Conservation (phyloP, 2,888 invertebrate species). For the Drosophila flavopinicola region DNA sequence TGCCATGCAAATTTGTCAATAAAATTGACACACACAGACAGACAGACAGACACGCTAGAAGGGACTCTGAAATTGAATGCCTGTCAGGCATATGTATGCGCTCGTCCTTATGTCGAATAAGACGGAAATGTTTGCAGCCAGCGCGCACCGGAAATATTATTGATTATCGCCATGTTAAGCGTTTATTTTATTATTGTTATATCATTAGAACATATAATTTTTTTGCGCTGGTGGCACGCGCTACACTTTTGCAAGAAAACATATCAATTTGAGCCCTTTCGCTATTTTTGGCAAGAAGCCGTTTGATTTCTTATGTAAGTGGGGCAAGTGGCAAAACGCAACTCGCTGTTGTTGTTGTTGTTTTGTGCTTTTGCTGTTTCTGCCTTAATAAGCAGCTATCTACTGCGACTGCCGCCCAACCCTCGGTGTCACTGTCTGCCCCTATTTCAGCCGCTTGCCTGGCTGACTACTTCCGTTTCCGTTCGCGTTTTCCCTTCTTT, state of each 20-base stretch:
- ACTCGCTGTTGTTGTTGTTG: constrained; percentile 16
- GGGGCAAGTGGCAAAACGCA: constrained; percentile 58
- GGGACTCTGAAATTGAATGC: constrained; percentile 28
- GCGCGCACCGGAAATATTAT: constrained; percentile 61
- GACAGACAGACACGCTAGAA: constrained; percentile 12
- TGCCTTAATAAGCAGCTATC: constrained; percentile 58
- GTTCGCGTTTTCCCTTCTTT: constrained; percentile 38
- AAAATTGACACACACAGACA: constrained; percentile 42
- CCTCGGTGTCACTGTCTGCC: constrained; percentile 10
- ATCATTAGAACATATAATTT: constrained; percentile 39
- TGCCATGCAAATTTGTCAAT: constrained; percentile 67
- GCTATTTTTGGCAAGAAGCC: constrained; percentile 66
- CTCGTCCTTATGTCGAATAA: constrained; percentile 8
- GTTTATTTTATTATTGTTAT: constrained; percentile 49
- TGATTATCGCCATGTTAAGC: constrained; percentile 69
- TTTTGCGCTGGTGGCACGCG: constrained; percentile 40
- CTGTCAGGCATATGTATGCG: constrained; percentile 33
- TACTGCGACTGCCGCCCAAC: background rate
- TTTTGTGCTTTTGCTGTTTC: constrained; percentile 12
- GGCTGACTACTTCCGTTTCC: constrained; percentile 64
- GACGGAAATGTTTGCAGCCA: constrained; percentile 25
- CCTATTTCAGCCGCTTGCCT: constrained; percentile 31
- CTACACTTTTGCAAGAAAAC: constrained; percentile 57
- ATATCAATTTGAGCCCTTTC: constrained; percentile 60
- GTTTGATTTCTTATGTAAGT: constrained; percentile 70